These are phyloP conservation scores for Tupaia tana DNA, from an alignment of 2,113 vertebrate species.

Conservation along the genomic window DNA sequence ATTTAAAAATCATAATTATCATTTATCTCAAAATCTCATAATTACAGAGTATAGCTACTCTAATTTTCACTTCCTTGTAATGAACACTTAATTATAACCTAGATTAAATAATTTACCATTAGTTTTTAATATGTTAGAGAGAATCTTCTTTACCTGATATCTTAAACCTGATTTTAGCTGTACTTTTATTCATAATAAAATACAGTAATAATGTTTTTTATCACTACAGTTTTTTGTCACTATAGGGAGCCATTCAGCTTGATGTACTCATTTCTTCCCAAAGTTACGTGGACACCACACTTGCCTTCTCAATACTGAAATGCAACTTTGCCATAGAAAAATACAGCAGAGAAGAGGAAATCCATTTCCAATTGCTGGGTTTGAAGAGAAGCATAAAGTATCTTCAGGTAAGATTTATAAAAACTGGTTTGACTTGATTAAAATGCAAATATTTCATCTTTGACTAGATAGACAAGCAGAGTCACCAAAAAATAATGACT, in stretches of 20 bases:
- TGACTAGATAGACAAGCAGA: not conserved
- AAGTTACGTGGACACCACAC: not conserved
- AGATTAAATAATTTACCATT: conserved; percentile 64
- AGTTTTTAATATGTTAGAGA: conserved; percentile 51
- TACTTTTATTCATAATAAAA: conserved; percentile 34
- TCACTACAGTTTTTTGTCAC: not conserved
- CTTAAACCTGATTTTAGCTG: conserved; percentile 50
- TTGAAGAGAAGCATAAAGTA: not conserved
- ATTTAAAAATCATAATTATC: conserved; percentile 60
- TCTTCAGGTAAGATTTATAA: not conserved
- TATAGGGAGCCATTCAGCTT: not conserved
- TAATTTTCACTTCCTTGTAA: conserved; percentile 63
- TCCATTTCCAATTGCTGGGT: not conserved
- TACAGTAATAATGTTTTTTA: not conserved
- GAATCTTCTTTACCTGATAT: conserved; percentile 26
- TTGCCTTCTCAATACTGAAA: not conserved
- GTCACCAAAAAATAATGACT: not conserved
- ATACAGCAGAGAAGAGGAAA: not conserved
- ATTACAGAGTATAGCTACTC: conserved; percentile 38
- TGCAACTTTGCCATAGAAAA: not conserved
- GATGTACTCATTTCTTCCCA: not conserved
- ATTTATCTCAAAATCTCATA: conserved; percentile 74
- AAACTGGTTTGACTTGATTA: not conserved
- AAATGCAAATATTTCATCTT: not conserved
- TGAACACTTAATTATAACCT: conserved; percentile 69